Evolutionary conservation across 2,888 invertebrate genomes (phyloP), one percentile per base, ranked within the genome.

Genomic region (Sphaerophoria taeniata): DNA sequence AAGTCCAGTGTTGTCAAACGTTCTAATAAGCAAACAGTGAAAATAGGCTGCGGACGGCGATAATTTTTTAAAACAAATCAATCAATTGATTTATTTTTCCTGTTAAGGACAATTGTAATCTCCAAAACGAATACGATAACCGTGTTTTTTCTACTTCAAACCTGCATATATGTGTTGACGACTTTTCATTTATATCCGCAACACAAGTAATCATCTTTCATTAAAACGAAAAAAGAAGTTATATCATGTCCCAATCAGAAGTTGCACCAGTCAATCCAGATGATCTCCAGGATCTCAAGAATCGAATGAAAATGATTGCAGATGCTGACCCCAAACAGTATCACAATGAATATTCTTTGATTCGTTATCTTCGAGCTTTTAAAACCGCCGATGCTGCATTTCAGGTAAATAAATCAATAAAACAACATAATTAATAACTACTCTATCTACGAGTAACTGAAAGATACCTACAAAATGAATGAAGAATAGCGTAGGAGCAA

Each of bases 311-410:
- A 91, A 90, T 96, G 86, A 96, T 96, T 88, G 93, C 93, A 9
- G 95, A 94, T 80, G 96, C 96, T 34, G 96, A 96, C 92, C 95
- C 95, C 34, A 92, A 93, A 24, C 96, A 96, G 89, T 96, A 95
- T 89, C 95, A 96, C 88, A 96, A 96, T 90, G 96, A 96, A 73
- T 95, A 94, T 90, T 96, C 96, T 0, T 90, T 96, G 60, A 93
- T 93, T 88, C 93, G 96, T 88, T 96, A 96, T 92, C 91, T 96
- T 77, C 93, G 95, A 88, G 96, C 96, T 14, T 96, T 96, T 89
- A 95, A 95, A 92, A 95, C 94, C 47, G 94, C 95, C 56, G 96
- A 96, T 90, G 93, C 93, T 88, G 95, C 96, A 82, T 96, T 96
- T 91, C 95, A 96, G 94, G 96, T 95, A 92, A 34, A 51, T 51